Percentiles rank a stretch among this genome's conserved stretches.
Evolutionary conservation across 2,113 vertebrate species (phyloP).

Genomic region (Sisor rabdophorus): DNA sequence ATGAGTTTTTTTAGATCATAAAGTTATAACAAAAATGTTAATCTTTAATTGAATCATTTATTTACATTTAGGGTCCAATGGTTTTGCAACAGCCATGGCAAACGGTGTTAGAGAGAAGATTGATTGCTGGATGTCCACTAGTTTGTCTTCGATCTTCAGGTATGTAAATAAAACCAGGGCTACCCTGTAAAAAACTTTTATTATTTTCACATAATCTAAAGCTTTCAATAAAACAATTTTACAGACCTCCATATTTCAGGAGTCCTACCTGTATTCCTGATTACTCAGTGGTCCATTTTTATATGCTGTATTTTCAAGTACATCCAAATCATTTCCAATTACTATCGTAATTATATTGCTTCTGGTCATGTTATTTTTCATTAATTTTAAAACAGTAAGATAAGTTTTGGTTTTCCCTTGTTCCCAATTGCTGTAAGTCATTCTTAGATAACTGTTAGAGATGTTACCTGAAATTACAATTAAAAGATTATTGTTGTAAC

Average conservation of each 20-base stretch:
- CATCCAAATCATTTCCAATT: background rate
- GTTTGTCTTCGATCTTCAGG: background rate
- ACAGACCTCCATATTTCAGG: background rate
- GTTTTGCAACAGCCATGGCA: background rate
- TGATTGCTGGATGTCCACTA: conserved; percentile 9
- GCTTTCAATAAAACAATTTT: background rate
- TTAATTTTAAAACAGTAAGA: conserved; percentile 56
- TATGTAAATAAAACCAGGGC: conserved; percentile 10
- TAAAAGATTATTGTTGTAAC: background rate
- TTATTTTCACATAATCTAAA: background rate
- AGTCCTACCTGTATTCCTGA: conserved; percentile 58
- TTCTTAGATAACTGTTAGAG: background rate
- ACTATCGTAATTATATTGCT: background rate
- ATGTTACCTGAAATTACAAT: background rate
- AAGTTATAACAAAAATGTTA: no score
- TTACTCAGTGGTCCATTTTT: conserved; percentile 52
- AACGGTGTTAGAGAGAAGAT: conserved; percentile 9
- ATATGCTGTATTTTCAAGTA: background rate
- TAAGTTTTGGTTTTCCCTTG: background rate
- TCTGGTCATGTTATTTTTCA: rapidly evolving
- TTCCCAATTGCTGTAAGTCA: conserved; percentile 52
- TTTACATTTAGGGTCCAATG: background rate
- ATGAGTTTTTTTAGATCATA: no score
- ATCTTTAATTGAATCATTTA: background rate
- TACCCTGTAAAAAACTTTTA: conserved; percentile 10